A percentile compares a stretch with the other conserved stretches of the same genome.
Evolutionary conservation across 2,888 invertebrate species (phyloP).

Genomic region (Drosophila sordidula): DNA sequence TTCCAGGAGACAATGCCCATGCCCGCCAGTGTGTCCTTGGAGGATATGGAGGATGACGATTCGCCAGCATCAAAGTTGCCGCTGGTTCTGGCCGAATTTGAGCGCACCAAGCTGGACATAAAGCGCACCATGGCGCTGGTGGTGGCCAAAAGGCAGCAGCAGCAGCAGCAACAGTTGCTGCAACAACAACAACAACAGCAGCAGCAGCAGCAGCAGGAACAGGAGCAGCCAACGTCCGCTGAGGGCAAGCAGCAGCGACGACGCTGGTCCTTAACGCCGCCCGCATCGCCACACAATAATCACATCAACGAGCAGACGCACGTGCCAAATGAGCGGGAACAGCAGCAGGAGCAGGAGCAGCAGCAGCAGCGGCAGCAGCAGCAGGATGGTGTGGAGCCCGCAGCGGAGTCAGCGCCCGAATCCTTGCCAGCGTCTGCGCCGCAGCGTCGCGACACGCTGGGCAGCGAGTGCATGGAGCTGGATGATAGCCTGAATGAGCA

Average conservation of each 20-base stretch:
- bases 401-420: not conserved
- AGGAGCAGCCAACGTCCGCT: constrained; percentile 13
- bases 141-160: constrained; percentile 49
- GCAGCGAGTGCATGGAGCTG: constrained; percentile 74
- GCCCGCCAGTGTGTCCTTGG: constrained; percentile 4
- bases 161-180: constrained; percentile 2
- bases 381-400: not conserved
- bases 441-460: constrained; percentile 65
- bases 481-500: constrained; percentile 53
- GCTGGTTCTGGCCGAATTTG: constrained; percentile 80
- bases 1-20: constrained; percentile 29
- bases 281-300: constrained; percentile 76
- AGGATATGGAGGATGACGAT: constrained; percentile 33
- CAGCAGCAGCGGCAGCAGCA: not conserved
- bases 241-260: constrained; percentile 54
- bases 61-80: constrained; percentile 70
- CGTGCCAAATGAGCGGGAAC: constrained; percentile 18
- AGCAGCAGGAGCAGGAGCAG: not conserved
- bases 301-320: constrained; percentile 38
- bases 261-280: constrained; percentile 82
- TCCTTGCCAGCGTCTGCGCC: not conserved
- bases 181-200: constrained; percentile 12
- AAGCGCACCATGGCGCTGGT: constrained; percentile 77
- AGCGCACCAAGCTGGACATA: constrained; percentile 82
- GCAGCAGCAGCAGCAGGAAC: not conserved